phyloP scores from a whole-genome alignment of 2,888 invertebrate species.

The Leptodirus hochenwartii region DNA sequence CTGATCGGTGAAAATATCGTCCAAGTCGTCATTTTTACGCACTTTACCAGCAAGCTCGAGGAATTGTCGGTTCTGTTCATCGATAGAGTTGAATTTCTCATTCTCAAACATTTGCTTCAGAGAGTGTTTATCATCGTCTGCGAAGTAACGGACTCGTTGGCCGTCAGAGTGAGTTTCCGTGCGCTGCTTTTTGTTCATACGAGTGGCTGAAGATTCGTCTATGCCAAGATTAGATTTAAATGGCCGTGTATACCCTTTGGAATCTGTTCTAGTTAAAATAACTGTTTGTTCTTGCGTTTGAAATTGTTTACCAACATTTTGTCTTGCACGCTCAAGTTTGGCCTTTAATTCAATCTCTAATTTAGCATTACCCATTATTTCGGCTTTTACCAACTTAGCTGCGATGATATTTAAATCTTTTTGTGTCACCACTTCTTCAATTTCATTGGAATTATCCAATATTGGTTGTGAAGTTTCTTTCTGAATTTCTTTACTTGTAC shows the following conservation, averaged over 20 bases:
- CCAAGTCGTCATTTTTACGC: constrained; percentile 54
- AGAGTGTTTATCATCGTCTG: constrained; percentile 77
- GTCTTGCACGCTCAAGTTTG: constrained; percentile 54
- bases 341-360: constrained; percentile 50
- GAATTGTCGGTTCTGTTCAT: constrained; percentile 67
- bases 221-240: constrained; percentile 19
- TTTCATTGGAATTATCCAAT: constrained; percentile 10
- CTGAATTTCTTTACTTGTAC: too few species aligned
- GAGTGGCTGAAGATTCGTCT: constrained; percentile 16
- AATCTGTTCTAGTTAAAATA: constrained; percentile 48
- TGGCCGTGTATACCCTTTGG: constrained; percentile 50
- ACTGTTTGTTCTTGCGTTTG: constrained; percentile 31
- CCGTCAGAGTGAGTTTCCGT: constrained; percentile 54
- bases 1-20: constrained; percentile 68
- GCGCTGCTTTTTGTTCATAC: constrained; percentile 32
- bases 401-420: constrained; percentile 80
- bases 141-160: constrained; percentile 65
- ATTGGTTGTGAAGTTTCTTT: too few species aligned
- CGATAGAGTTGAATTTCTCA: constrained; percentile 62
- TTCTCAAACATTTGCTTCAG: constrained; percentile 70
- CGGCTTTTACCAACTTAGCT: constrained; percentile 84
- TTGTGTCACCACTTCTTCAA: constrained; percentile 35
- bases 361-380: constrained; percentile 70
- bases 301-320: constrained; percentile 15
- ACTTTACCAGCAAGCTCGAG: constrained; percentile 50